These are phyloP conservation scores for Drosophila suzukii DNA, from an alignment of 1,140 invertebrate genomes.

Conservation along the genomic window DNA sequence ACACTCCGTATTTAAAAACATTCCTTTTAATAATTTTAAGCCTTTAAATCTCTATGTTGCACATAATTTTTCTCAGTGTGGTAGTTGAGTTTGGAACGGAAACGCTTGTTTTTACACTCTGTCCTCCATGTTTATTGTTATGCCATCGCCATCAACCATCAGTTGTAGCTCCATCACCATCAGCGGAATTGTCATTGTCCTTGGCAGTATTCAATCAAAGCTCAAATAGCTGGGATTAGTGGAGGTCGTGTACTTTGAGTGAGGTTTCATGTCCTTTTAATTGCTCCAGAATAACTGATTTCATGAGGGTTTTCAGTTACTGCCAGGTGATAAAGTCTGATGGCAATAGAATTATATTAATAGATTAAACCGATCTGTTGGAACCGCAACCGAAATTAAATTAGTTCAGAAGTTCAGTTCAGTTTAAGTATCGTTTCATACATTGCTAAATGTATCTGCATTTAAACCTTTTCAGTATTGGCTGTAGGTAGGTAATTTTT, in stretches of 20 bases:
- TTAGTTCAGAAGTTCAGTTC: not conserved
- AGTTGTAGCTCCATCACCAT: conserved; percentile 55
- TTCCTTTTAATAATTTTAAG: no score
- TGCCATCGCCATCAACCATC: conserved; percentile 62
- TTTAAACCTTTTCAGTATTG: no score
- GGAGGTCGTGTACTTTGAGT: conserved; percentile 27
- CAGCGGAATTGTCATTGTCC: conserved; percentile 48
- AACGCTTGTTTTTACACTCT: conserved; percentile 68
- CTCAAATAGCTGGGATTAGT: conserved; percentile 63
- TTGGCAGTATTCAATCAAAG: conserved; percentile 68
- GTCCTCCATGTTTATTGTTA: conserved; percentile 74
- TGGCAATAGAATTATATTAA: conserved; percentile 21
- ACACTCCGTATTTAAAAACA: no score
- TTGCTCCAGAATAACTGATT: conserved; percentile 45
- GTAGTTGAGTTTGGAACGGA: conserved; percentile 28
- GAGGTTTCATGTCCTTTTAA: conserved; percentile 58
- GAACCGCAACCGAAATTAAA: not conserved
- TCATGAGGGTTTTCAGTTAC: conserved; percentile 48
- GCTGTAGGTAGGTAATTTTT: not conserved
- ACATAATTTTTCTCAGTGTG: not conserved
- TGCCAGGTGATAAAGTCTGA: conserved; percentile 16
- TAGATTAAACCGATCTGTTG: conserved; percentile 22
- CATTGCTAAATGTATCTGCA: not conserved
- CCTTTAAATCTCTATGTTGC: no score
- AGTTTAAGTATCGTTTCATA: not conserved